Percentiles rank a stretch among this genome's conserved stretches.
phyloP scores from a whole-genome alignment of 2,888 invertebrate species.

The Drosophila demipolita region DNA sequence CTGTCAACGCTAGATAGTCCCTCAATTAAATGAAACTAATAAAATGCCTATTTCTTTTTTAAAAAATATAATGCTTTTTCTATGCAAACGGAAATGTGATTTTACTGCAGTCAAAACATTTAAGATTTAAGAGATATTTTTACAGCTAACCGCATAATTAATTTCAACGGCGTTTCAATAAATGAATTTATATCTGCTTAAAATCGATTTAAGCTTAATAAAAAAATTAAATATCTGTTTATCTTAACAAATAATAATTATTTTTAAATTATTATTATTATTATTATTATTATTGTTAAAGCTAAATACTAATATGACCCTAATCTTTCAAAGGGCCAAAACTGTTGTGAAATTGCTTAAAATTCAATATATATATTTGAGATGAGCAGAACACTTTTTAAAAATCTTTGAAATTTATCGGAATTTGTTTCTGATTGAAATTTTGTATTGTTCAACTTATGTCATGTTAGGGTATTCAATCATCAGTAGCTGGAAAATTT shows the following conservation, averaged over 20 bases:
- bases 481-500: background rate
- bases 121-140: background rate
- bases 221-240: too few relatives aligned
- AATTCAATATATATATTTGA: background rate
- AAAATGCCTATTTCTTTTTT: background rate
- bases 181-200: background rate
- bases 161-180: background rate
- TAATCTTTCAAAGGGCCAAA: background rate
- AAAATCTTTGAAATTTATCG: background rate
- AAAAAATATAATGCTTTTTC: too few relatives aligned
- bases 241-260: too few relatives aligned
- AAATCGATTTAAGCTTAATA: background rate
- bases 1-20: background rate
- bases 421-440: background rate
- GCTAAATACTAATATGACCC: background rate
- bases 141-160: background rate
- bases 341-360: background rate
- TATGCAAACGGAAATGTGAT: background rate
- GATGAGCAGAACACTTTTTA: background rate
- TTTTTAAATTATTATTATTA: background rate
- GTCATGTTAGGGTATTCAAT: conserved; percentile 6
- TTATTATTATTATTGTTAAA: background rate
- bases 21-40: background rate
- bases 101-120: background rate
- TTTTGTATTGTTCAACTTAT: background rate